A percentile compares a stretch with the other conserved stretches of the same genome.
Conservation (phyloP, 2,113 vertebrate genomes). For the Saguinus midas region DNA sequence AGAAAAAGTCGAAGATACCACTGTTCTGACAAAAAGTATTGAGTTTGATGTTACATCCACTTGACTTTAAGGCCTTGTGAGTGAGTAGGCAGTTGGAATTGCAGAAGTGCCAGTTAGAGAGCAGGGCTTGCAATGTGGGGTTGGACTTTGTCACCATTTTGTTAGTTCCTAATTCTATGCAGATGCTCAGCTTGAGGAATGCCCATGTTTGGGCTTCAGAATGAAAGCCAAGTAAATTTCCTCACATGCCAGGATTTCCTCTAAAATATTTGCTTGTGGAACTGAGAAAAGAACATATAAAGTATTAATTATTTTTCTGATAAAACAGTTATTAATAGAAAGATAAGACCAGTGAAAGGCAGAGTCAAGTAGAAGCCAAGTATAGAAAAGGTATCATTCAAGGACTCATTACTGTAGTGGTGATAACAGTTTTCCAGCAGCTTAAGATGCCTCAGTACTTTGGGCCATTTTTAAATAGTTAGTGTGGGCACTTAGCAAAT, state of each 20-base stretch:
- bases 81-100: background rate
- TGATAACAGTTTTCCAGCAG: background rate
- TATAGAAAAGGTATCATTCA: background rate
- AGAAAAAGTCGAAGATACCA: background rate
- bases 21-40: background rate
- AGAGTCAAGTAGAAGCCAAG: background rate
- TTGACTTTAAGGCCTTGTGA: background rate
- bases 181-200: background rate
- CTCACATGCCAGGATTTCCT: background rate
- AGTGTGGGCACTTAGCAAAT: background rate
- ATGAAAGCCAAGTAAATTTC: constrained; percentile 18
- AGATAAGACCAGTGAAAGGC: background rate
- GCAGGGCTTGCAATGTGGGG: background rate
- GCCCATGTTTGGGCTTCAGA: background rate
- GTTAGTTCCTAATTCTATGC: background rate
- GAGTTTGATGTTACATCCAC: background rate
- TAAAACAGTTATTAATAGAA: background rate
- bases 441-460: background rate
- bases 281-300: background rate
- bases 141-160: background rate
- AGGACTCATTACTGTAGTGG: background rate
- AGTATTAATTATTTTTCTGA: constrained; percentile 15
- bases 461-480: background rate
- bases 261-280: constrained; percentile 23
- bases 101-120: background rate